Percentiles rank a stretch among this genome's conserved stretches.
phyloP scores from a whole-genome alignment of 2,888 invertebrate species.

The Eupithecia subumbrata region DNA sequence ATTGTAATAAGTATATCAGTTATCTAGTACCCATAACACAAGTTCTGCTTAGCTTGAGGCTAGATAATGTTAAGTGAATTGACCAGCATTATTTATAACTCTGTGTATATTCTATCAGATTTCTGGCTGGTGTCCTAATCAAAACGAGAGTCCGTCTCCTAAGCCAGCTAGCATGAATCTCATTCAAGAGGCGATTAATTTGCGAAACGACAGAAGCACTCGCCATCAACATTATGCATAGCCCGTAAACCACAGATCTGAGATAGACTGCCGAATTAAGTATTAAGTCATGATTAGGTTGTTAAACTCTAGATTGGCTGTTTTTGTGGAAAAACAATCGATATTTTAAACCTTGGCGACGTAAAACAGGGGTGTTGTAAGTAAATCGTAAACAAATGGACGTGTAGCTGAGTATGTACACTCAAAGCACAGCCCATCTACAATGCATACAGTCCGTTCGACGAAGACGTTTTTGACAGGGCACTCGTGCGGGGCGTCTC shows the following conservation, averaged over 20 bases:
- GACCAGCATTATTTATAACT: too few relatives aligned
- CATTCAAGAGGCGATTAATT: slow-evolving; percentile 1
- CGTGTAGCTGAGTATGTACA: too few relatives aligned
- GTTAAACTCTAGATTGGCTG: not conserved
- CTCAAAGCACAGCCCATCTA: too few relatives aligned
- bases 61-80: too few relatives aligned
- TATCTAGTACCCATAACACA: too few relatives aligned
- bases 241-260: slow-evolving; percentile 5
- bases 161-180: not conserved
- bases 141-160: not conserved
- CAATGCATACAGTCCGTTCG: too few relatives aligned
- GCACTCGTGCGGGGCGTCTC: too few relatives aligned
- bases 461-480: too few relatives aligned
- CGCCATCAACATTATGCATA: slow-evolving; percentile 6
- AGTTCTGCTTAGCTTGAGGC: too few relatives aligned
- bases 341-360: not conserved
- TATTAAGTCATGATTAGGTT: not conserved
- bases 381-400: not conserved
- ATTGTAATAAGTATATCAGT: too few relatives aligned
- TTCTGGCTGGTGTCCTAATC: not conserved
- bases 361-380: not conserved
- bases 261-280: not conserved
- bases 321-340: not conserved
- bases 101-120: not conserved
- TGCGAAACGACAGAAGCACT: slow-evolving; percentile 4